Evolutionary conservation across 2,888 invertebrate genomes (phyloP).

Genomic region (Blera fallax): DNA sequence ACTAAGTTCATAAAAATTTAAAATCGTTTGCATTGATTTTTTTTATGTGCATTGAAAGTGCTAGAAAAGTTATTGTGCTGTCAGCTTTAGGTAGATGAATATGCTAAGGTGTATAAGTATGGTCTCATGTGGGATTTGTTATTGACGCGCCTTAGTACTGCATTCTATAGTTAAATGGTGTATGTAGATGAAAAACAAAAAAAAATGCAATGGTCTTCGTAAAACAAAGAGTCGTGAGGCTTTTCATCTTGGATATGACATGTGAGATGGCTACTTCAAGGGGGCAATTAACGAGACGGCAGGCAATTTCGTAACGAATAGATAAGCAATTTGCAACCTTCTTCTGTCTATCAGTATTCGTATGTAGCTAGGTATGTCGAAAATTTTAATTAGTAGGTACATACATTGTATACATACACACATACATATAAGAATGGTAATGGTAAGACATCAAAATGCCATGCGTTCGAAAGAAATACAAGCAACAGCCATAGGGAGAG

Average conservation of each 20-base stretch:
- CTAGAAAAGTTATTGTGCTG: slow-evolving; percentile 39
- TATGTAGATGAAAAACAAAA: slow-evolving; percentile 7
- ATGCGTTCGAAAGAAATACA: too few species aligned
- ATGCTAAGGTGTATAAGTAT: not conserved
- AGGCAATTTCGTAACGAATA: not conserved
- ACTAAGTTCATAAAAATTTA: slow-evolving; percentile 33
- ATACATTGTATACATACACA: too few species aligned
- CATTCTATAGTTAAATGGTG: slow-evolving; percentile 16
- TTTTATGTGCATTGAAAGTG: slow-evolving; percentile 43
- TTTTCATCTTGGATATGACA: slow-evolving; percentile 2
- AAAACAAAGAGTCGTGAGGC: slow-evolving; percentile 34
- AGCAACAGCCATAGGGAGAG: too few species aligned
- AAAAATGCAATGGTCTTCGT: not conserved
- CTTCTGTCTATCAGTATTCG: too few species aligned
- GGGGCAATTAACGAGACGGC: slow-evolving; percentile 11
- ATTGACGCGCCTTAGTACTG: slow-evolving; percentile 57
- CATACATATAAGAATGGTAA: too few species aligned
- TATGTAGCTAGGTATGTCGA: not conserved
- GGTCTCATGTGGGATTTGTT: slow-evolving; percentile 36
- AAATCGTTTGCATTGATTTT: slow-evolving; percentile 50
- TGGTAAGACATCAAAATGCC: too few species aligned
- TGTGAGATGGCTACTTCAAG: slow-evolving; percentile 12
- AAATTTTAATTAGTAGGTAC: not conserved
- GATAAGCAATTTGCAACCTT: not conserved
- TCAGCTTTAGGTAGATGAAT: slow-evolving; percentile 49